Evolutionary conservation across 2,113 vertebrate genomes (phyloP).

Genomic region (Xiphophorus couchianus): DNA sequence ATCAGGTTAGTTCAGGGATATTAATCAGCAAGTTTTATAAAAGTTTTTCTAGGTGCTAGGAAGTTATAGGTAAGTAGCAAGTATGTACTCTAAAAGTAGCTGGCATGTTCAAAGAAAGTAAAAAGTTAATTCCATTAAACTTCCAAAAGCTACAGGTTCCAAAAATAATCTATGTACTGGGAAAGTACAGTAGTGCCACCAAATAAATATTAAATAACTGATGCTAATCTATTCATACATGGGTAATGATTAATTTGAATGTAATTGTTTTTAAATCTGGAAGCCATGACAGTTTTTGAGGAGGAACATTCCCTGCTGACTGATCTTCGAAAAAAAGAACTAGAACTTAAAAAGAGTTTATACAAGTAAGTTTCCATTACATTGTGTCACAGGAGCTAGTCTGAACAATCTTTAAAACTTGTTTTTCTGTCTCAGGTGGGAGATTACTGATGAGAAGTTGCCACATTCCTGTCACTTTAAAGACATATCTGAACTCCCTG

Average conservation of each 20-base stretch:
- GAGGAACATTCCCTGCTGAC: conserved; percentile 50
- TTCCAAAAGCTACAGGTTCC: no score
- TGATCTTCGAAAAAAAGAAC: conserved; percentile 54
- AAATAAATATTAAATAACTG: neutral
- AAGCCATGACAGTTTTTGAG: conserved; percentile 60
- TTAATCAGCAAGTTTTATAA: neutral
- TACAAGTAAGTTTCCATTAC: conserved; percentile 58
- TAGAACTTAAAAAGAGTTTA: conserved; percentile 20
- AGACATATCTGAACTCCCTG: conserved; percentile 16
- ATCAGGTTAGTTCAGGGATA: neutral
- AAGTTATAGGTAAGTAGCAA: no score
- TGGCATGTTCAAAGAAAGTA: no score
- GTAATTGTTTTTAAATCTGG: neutral
- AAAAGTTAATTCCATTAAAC: no score
- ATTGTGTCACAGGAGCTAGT: neutral
- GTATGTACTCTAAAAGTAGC: no score
- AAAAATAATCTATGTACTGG: no score
- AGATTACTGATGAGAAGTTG: conserved; percentile 14
- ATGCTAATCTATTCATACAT: neutral
- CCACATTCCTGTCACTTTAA: conserved; percentile 8
- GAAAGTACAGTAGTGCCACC: no score
- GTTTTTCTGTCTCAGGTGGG: conserved; percentile 51
- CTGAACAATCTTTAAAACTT: neutral
- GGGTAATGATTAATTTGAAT: neutral
- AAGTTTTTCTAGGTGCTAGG: no score